These are phyloP conservation scores for Drosophila koepferae DNA, from an alignment of 2,888 invertebrate species.

Conservation along the genomic window DNA sequence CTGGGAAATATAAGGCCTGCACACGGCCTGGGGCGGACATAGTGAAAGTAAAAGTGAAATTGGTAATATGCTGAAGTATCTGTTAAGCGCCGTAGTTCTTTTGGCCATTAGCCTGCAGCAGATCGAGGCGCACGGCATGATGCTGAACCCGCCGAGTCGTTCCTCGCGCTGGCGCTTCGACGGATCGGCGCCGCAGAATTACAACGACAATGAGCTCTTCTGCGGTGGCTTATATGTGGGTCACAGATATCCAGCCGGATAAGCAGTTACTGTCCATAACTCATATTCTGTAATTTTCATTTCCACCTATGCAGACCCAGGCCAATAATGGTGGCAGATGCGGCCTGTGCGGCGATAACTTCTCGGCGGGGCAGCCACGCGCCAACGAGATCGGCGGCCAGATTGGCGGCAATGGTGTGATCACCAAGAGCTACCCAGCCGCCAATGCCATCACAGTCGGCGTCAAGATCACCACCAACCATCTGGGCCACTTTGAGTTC, in stretches of 20 bases:
- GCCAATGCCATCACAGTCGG: conserved; percentile 67
- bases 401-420: conserved; percentile 86
- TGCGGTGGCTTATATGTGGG: conserved; percentile 86
- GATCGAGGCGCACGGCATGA: conserved; percentile 86
- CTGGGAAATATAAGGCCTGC: conserved; percentile 38
- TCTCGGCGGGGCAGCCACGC: conserved; percentile 84
- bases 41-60: conserved; percentile 72
- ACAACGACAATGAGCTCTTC: conserved; percentile 86
- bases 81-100: conserved; percentile 50
- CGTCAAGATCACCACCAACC: conserved; percentile 85
- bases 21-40: conserved; percentile 17
- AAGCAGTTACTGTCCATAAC: neutral
- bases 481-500: conserved; percentile 86
- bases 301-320: conserved; percentile 77
- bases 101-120: conserved; percentile 60
- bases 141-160: conserved; percentile 86
- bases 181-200: conserved; percentile 85
- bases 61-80: conserved; percentile 55
- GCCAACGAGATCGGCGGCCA: conserved; percentile 86
- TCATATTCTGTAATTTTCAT: neutral
- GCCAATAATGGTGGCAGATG: conserved; percentile 85
- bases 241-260: neutral
- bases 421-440: conserved; percentile 84
- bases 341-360: conserved; percentile 87
- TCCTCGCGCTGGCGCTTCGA: conserved; percentile 87